Percentiles rank a stretch among this genome's conserved stretches.
These are phyloP conservation scores for Chloroceryle inda DNA, from an alignment of 2,797 vertebrate genomes.

Conservation along the genomic window DNA sequence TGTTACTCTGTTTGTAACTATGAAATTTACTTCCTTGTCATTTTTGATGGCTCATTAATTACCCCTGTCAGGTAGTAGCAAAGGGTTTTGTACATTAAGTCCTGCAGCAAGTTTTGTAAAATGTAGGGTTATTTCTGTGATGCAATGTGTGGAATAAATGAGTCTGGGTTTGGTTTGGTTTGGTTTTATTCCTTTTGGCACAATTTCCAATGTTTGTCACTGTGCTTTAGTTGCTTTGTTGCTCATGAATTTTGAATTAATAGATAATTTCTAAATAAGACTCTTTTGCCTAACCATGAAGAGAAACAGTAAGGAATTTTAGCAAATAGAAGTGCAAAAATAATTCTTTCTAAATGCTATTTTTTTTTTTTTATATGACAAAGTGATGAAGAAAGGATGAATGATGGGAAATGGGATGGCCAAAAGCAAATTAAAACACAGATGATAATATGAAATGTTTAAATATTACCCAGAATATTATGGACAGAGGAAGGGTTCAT, in stretches of 20 bases:
- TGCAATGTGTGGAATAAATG: not conserved
- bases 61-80: not conserved
- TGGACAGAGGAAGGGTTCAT: not conserved
- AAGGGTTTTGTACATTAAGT: conserved; percentile 14
- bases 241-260: not conserved
- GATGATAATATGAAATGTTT: not conserved
- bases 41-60: conserved; percentile 47
- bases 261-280: not conserved
- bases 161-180: not conserved
- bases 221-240: not conserved
- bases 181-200: conserved; percentile 12
- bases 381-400: not conserved
- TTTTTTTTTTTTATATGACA: not conserved
- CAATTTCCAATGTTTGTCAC: not conserved
- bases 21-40: conserved; percentile 12
- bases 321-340: not conserved
- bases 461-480: not conserved
- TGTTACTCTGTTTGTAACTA: conserved; percentile 25
- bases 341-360: not conserved
- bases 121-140: not conserved
- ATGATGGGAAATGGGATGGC: not conserved
- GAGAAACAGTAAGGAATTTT: not conserved
- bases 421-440: not conserved
- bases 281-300: not conserved
- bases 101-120: conserved; percentile 30